phyloP scores from a whole-genome alignment of 1,140 invertebrate species.

The Streblospio benedicti region DNA sequence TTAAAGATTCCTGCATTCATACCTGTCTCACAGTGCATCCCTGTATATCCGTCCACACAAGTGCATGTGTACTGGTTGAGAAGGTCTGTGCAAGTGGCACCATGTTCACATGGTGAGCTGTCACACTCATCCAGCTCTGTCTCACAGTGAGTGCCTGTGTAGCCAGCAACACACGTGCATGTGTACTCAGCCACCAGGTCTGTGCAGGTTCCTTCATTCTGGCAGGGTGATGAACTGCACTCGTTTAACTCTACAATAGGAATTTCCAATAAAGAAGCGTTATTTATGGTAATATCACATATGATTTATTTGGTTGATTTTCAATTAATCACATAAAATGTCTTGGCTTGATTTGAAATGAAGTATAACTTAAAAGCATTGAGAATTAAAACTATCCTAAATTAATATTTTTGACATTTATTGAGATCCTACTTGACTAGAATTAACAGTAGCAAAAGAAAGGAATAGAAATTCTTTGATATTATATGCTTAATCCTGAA shows the following conservation, averaged over 20 bases:
- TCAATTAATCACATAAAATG: not conserved
- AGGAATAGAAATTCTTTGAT: too few relatives aligned
- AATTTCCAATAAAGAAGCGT: not conserved
- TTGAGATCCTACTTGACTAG: too few relatives aligned
- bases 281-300: not conserved
- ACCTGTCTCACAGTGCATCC: slow-evolving; percentile 8
- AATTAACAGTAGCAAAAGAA: too few relatives aligned
- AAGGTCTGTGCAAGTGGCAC: not conserved
- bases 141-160: slow-evolving; percentile 4
- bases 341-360: not conserved
- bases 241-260: slow-evolving; percentile 4
- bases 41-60: not conserved
- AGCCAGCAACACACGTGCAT: not conserved
- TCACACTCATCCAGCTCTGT: not conserved
- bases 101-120: not conserved
- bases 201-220: slow-evolving; percentile 3
- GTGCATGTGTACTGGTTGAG: not conserved
- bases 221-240: not conserved
- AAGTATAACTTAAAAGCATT: too few relatives aligned
- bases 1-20: too few relatives aligned
- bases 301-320: not conserved
- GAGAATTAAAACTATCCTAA: too few relatives aligned
- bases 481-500: too few relatives aligned
- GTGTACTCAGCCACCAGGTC: not conserved
- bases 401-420: not conserved